Percentiles rank a stretch among this genome's conserved stretches.
Evolutionary conservation across 2,113 vertebrate genomes (phyloP).

Genomic region (Stegostoma tigrinum): DNA sequence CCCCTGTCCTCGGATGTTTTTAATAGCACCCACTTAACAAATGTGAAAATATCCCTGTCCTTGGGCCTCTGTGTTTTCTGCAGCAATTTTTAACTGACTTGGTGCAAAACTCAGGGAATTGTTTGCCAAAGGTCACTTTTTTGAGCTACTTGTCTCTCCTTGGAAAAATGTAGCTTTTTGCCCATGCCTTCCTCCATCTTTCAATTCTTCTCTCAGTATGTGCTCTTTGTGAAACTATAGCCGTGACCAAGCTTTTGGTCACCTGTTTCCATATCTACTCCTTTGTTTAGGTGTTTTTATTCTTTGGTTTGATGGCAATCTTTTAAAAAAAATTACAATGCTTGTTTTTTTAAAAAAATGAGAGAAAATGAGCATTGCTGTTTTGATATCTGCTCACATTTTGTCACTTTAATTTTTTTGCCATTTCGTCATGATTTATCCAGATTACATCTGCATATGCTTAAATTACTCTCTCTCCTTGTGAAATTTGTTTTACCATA

Average conservation of each 20-base stretch:
- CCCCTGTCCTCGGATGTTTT: background rate
- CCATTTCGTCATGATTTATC: background rate
- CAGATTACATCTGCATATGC: background rate
- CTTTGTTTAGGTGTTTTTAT: background rate
- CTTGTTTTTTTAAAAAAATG: background rate
- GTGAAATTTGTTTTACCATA: background rate
- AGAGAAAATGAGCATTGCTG: background rate
- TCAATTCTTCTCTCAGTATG: background rate
- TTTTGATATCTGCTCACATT: background rate
- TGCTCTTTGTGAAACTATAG: background rate
- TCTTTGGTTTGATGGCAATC: background rate
- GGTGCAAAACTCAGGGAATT: background rate
- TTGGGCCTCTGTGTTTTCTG: background rate
- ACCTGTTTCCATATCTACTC: background rate
- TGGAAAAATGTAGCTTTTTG: background rate
- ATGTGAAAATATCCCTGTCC: background rate
- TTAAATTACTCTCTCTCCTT: background rate
- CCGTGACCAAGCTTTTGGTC: background rate
- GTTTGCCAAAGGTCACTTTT: background rate
- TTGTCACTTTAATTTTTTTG: background rate
- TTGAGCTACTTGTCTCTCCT: background rate
- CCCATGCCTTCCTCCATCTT: background rate
- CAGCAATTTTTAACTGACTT: background rate
- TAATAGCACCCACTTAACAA: background rate
- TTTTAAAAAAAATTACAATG: background rate